Evolutionary conservation across 2,888 invertebrate species (phyloP).

Genomic region (Xestobium rufovillosum): DNA sequence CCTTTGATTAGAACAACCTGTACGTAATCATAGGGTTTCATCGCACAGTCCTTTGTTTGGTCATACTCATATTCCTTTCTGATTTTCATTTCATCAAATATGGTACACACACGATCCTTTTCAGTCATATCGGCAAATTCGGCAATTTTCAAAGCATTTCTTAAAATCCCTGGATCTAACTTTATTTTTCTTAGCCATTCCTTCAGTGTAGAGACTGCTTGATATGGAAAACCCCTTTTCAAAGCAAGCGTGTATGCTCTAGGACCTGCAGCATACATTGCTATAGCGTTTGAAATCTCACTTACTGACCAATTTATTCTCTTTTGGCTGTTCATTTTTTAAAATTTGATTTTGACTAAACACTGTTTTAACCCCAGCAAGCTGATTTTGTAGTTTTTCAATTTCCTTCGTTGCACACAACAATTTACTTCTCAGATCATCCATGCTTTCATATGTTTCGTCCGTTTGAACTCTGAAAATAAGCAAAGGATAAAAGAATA

Average conservation of each 20-base stretch:
- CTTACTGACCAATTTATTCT: constrained; percentile 14
- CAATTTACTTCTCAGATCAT: constrained; percentile 4
- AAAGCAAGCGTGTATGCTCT: constrained; percentile 13
- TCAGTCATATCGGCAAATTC: constrained; percentile 14
- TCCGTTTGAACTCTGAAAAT: constrained; percentile 10
- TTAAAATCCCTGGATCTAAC: constrained; percentile 14
- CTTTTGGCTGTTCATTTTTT: constrained; percentile 13
- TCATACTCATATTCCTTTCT: constrained; percentile 22
- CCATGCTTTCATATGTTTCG: constrained; percentile 3
- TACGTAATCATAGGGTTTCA: constrained; percentile 23
- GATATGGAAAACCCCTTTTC: constrained; percentile 15
- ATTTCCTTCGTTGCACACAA: constrained; percentile 7
- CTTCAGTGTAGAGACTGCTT: constrained; percentile 15
- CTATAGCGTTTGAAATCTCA: constrained; percentile 15
- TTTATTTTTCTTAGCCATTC: constrained; percentile 15
- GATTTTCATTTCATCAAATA: constrained; percentile 20
- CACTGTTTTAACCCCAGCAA: constrained; percentile 11
- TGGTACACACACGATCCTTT: constrained; percentile 12
- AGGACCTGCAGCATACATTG: constrained; percentile 16
- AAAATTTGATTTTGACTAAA: constrained; percentile 15
- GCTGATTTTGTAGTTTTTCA: constrained; percentile 10
- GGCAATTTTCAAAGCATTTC: constrained; percentile 12
- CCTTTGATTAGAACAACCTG: constrained; percentile 27
- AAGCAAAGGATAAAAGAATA: neutral
- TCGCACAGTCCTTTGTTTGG: constrained; percentile 18